A percentile compares a stretch with the other conserved stretches of the same genome.
Conservation (phyloP, 1,140 invertebrate genomes). For the Ladona fulva region DNA sequence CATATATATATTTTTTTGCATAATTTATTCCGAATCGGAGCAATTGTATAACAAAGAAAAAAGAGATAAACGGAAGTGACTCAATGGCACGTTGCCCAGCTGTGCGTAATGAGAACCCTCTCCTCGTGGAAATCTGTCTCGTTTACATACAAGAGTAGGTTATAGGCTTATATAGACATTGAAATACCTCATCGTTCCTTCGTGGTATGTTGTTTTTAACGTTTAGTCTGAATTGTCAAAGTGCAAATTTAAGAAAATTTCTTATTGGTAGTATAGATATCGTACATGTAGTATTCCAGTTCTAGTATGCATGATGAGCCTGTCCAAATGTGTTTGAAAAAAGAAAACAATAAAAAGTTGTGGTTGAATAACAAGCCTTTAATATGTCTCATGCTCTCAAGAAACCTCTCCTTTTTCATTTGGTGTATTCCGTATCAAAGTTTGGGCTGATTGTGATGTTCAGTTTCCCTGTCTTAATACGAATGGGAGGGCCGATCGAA, state of each 20-base stretch:
- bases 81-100: neutral
- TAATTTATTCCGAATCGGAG: neutral
- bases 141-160: neutral
- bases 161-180: conserved; percentile 7
- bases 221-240: conserved; percentile 3
- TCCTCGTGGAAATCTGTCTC: neutral
- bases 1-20: neutral
- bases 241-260: conserved; percentile 11
- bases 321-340: conserved; percentile 10
- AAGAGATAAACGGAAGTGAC: neutral
- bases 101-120: neutral
- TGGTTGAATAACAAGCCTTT: neutral
- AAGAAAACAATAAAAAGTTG: conserved; percentile 10
- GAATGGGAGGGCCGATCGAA: too few species aligned
- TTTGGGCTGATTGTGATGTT: too few species aligned
- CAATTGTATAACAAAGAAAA: too few species aligned
- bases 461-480: too few species aligned
- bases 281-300: conserved; percentile 4
- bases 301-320: conserved; percentile 4
- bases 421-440: too few species aligned
- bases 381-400: neutral
- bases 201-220: conserved; percentile 9
- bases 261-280: conserved; percentile 1
- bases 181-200: conserved; percentile 2
- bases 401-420: neutral